Base-by-base conservation (phyloP, 2,113 vertebrate species). In the Muntiacus reevesi region DNA sequence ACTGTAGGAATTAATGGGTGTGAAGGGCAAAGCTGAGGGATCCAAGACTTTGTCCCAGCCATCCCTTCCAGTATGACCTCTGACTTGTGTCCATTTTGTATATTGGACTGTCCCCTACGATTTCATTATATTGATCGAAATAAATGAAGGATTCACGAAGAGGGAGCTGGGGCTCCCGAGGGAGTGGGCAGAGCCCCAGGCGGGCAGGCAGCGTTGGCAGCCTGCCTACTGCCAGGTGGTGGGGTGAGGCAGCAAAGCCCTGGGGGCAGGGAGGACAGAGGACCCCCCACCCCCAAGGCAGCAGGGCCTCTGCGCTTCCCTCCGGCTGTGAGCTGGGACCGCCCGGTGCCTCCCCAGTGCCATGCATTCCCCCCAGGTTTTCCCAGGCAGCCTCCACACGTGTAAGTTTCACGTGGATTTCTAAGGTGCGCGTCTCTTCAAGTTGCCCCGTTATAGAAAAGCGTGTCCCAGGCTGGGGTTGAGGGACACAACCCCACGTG, bases 141-240 rank as follows among this genome's bases (percentile, higher is more conserved):
- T 45, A 59, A 82, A 89, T 71, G 11, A n/a, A 64, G 33, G 89
- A 81, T 74, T 95, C 52, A 90, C 81, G 14, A 16, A 52, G 25
- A 50, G 28, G 50, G 40, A 14, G 21, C 7, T 10, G 15, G 78
- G 52, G 3, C 45, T 79, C 27, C 0, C 16, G 27, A 86, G 30
- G 40, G 60, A 76, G 40, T 57, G 15, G 6, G 7, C 64, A 64
- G 76, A 67, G 59, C 55, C 50, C 10, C 36, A 25, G 40, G 7
- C 25, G 5, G 13, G 16, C 89, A 82, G 5, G 8, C 25, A n/a
- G 60, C 16, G 9, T 43, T 54, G 10, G 43, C 2, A 28, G 47
- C 19, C 47, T 71, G n/a, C 36, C 28, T 10, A 6, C 67, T 71
- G 19, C 67, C 67, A 71, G 1, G 2, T 74, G 67, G 10, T 40